phyloP scores from a whole-genome alignment of 2,888 invertebrate genomes.

The Cynaeus angustus region DNA sequence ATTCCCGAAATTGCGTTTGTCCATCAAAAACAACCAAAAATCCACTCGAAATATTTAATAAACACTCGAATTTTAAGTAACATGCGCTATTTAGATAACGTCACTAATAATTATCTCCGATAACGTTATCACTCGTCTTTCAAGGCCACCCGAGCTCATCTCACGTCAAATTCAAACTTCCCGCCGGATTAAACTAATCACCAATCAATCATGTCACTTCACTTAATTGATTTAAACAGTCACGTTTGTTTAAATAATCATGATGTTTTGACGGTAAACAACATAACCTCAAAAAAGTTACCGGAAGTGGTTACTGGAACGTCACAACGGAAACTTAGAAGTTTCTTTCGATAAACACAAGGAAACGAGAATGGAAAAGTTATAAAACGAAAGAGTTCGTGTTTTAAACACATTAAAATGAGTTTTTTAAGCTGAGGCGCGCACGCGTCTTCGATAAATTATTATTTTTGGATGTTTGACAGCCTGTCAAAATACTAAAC shows the following conservation, averaged over 20 bases:
- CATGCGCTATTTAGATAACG: slow-evolving; percentile 41
- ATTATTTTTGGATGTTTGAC: slow-evolving; percentile 35
- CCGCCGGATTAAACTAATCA: slow-evolving; percentile 13
- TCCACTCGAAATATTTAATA: slow-evolving; percentile 36
- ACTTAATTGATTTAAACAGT: slow-evolving; percentile 29
- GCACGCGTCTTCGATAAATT: slow-evolving; percentile 38
- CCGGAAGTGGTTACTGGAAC: background rate
- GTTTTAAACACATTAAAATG: slow-evolving; percentile 33
- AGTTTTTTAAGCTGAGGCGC: slow-evolving; percentile 12
- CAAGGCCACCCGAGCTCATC: slow-evolving; percentile 20
- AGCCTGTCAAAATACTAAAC: slow-evolving; percentile 35
- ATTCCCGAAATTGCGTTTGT: slow-evolving; percentile 8
- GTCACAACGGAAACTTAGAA: background rate
- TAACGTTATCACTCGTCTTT: slow-evolving; percentile 29
- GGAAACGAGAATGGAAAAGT: background rate
- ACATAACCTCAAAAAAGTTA: slow-evolving; percentile 36
- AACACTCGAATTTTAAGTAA: slow-evolving; percentile 41
- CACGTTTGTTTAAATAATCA: slow-evolving; percentile 2
- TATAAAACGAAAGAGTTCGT: background rate
- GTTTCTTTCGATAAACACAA: slow-evolving; percentile 1
- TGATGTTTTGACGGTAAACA: slow-evolving; percentile 14
- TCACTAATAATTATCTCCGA: slow-evolving; percentile 28
- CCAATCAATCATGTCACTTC: slow-evolving; percentile 26
- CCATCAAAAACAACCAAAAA: background rate
- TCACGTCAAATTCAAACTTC: slow-evolving; percentile 19